These are phyloP conservation scores for Sturnus vulgaris DNA, from an alignment of 2,113 vertebrate genomes.

Conservation along the genomic window DNA sequence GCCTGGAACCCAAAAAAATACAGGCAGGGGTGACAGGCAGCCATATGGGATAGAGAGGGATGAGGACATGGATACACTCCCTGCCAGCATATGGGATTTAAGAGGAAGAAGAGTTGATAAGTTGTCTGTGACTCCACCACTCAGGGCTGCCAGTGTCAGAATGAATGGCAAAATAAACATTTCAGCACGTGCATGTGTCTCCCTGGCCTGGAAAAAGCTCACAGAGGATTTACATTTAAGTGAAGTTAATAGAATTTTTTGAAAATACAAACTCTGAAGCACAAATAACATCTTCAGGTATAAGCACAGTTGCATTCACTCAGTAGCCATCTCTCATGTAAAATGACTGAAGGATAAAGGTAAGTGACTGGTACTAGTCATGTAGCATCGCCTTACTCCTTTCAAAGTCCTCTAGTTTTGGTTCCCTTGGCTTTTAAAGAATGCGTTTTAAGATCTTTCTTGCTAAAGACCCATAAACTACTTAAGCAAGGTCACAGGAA, in stretches of 20 bases:
- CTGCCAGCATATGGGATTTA: conserved; percentile 5
- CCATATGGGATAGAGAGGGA: neutral
- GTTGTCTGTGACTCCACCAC: neutral
- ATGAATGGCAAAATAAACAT: conserved; percentile 20
- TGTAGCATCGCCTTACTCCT: neutral
- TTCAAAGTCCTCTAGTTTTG: neutral
- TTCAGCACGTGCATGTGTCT: neutral
- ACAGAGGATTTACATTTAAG: neutral
- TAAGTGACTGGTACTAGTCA: neutral
- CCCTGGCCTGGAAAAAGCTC: neutral
- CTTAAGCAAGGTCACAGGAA: neutral
- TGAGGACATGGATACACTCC: neutral
- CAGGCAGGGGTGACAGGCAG: neutral
- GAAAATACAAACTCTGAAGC: neutral
- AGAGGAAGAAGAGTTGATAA: conserved; percentile 41
- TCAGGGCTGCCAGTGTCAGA: neutral
- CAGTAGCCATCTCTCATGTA: neutral
- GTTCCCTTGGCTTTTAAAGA: neutral
- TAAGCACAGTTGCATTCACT: neutral
- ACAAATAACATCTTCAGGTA: neutral
- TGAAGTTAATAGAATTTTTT: neutral
- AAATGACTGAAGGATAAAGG: neutral
- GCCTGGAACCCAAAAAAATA: conserved; percentile 33
- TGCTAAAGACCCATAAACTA: neutral
- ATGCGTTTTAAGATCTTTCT: neutral